Conservation (phyloP, 2,888 invertebrate species). For the Carterocephalus palaemon region DNA sequence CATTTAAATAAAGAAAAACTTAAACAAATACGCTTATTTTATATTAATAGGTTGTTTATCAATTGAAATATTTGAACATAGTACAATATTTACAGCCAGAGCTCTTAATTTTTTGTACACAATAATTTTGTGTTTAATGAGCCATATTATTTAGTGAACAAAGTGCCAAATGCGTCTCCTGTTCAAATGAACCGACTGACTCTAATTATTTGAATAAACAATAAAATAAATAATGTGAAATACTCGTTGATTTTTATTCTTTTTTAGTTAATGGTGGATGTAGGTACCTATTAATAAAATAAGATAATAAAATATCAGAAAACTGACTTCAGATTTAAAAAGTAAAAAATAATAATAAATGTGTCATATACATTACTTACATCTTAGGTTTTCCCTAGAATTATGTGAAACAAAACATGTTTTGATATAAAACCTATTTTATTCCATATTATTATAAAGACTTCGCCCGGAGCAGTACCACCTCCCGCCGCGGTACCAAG, state of each 20-base stretch:
- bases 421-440: too few relatives aligned
- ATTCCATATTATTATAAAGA: too few relatives aligned
- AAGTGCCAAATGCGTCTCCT: conserved; percentile 76
- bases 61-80: conserved; percentile 7
- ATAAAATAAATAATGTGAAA: conserved; percentile 50
- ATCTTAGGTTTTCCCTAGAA: too few relatives aligned
- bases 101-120: conserved; percentile 39
- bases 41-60: conserved; percentile 1
- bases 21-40: conserved; percentile 18
- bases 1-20: conserved; percentile 1
- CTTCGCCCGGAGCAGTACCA: too few relatives aligned
- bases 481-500: too few relatives aligned
- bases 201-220: conserved; percentile 46
- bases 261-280: background rate
- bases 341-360: too few relatives aligned
- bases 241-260: conserved; percentile 21
- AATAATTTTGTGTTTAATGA: conserved; percentile 35
- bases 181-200: conserved; percentile 73
- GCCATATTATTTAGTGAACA: conserved; percentile 74
- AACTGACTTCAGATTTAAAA: too few relatives aligned
- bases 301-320: too few relatives aligned
- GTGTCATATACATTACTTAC: too few relatives aligned
- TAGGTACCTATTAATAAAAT: too few relatives aligned
- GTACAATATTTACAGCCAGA: conserved; percentile 32
- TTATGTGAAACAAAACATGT: too few relatives aligned